phyloP scores from a whole-genome alignment of 2,113 vertebrate species.

The Cyprinodon variegatus region DNA sequence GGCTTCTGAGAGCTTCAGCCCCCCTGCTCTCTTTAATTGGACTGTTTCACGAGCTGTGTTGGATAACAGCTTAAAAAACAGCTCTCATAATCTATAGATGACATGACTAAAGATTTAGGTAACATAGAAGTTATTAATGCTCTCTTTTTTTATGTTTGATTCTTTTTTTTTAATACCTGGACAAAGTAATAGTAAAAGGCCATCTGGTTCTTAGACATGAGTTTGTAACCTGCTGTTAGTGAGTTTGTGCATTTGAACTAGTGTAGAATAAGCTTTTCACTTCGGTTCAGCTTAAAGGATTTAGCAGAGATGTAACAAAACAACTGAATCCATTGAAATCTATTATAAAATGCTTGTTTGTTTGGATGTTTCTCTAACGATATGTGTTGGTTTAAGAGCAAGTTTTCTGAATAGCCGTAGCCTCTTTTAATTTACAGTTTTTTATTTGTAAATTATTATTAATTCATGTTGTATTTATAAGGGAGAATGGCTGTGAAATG shows the following conservation, averaged over 20 bases:
- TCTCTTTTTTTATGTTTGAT: neutral
- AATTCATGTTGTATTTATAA: slow-evolving; percentile 1
- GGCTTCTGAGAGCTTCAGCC: neutral
- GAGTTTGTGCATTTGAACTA: neutral
- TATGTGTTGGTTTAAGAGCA: neutral
- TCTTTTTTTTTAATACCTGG: neutral
- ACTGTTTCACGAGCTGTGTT: slow-evolving; percentile 52
- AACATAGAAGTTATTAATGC: too few species aligned
- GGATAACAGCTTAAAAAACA: slow-evolving; percentile 25
- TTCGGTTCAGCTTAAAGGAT: slow-evolving; percentile 30
- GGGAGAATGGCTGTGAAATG: slow-evolving; percentile 5
- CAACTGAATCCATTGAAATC: neutral
- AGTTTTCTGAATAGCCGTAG: neutral
- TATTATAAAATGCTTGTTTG: too few species aligned
- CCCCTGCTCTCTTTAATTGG: neutral
- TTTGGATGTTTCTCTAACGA: neutral
- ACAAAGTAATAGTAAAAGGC: too few species aligned
- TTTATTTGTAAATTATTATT: neutral
- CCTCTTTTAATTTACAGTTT: neutral
- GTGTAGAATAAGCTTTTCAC: slow-evolving; percentile 46
- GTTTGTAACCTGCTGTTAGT: neutral
- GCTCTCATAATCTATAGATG: neutral
- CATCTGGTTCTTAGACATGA: neutral
- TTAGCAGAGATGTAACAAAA: neutral
- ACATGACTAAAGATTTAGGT: neutral